Base-by-base conservation (phyloP, 2,888 invertebrate genomes). In the Acrobasis consociella region DNA sequence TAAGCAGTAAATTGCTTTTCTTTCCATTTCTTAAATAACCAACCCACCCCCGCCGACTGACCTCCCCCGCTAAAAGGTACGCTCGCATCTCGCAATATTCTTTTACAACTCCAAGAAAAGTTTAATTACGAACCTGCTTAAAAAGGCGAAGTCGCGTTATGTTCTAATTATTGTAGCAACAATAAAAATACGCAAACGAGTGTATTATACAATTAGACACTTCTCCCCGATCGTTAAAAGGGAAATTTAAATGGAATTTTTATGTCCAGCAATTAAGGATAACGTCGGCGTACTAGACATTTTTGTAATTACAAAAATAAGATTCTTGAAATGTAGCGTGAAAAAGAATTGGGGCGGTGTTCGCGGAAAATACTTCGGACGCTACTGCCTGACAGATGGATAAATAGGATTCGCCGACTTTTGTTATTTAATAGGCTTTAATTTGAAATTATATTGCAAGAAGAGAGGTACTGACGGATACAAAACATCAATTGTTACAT, bases 241-340 rank as follows among this genome's bases (percentile, higher is more conserved):
- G 93, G 90, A 93, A 93, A 93, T 92, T 93, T 92, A 90, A 93
- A 93, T 93, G 93, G 93, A 93, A 93, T 93, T 93, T 93, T 93
- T 93, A 93, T 92, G 92, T 92, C 87, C 90, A 90, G 90, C 91
- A 92, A 91, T 92, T 92, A 92, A 92, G 92, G 91, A 91, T 91
- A 92, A 91, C 88, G 91, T 89, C 86, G 89, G 83, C 86, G 89
- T 89, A 88, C 88, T 90, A 90, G 91, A 92, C 91, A 91, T 91
- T 92, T 91, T 92, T 91, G 91, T 92, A 92, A 92, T 92, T 92
- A 92, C 92, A 90, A 92, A 91, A 92, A 92, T 92, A 91, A 90
- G 92, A 91, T 91, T 91, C 90, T 87, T 88, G 91, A 91, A 91
- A 91, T 91, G 92, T 92, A 92, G 90, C 92, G 92, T 91, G 90